Evolutionary conservation across 2,797 vertebrate genomes (phyloP).

Genomic region (Propithecus deckenii): DNA sequence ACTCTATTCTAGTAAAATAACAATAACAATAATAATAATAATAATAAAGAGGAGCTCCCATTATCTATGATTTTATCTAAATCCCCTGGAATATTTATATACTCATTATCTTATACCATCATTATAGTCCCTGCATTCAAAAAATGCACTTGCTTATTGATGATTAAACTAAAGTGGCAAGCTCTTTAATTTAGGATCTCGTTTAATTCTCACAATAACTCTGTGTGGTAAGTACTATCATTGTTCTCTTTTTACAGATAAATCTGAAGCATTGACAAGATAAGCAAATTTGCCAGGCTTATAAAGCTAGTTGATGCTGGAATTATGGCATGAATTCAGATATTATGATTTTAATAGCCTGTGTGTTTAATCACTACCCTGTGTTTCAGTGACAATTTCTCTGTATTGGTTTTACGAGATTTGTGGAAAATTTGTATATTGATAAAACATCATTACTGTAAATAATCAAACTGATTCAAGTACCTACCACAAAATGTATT

Average conservation of each 20-base stretch:
- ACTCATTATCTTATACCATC: slow-evolving; percentile 14
- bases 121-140: not conserved
- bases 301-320: not conserved
- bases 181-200: slow-evolving; percentile 49
- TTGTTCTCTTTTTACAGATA: not conserved
- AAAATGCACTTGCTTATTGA: slow-evolving; percentile 33
- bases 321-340: not conserved
- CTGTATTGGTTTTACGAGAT: not conserved
- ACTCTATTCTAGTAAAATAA: not conserved
- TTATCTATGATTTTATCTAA: slow-evolving; percentile 46
- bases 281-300: not conserved
- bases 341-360: not conserved
- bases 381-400: not conserved
- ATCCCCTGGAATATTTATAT: slow-evolving; percentile 12
- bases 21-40: not conserved
- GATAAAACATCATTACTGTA: not conserved
- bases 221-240: not conserved
- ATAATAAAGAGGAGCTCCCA: not conserved
- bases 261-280: not conserved
- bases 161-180: slow-evolving; percentile 25
- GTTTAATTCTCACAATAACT: slow-evolving; percentile 34
- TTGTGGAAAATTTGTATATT: not conserved
- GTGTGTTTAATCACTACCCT: not conserved
- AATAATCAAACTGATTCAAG: not conserved
- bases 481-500: not conserved